Base-by-base conservation (phyloP, 2,888 invertebrate species). In the Rugalucina vietnamica region DNA sequence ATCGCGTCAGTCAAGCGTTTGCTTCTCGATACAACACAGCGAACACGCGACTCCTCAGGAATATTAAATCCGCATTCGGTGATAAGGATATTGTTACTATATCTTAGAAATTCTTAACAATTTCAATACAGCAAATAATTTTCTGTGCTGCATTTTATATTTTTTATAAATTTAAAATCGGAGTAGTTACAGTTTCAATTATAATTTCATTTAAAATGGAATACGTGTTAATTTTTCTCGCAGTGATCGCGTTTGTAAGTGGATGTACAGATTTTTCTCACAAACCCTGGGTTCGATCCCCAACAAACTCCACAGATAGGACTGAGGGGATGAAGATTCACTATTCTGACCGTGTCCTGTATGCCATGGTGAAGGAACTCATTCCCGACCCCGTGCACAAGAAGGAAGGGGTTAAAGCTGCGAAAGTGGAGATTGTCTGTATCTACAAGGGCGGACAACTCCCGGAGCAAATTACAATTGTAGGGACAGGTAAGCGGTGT, bases 1-100 rank as follows among this genome's bases (percentile, higher is more conserved):
- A 65, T 21, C 65, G 65, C 34, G 65, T 65, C 65, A 65, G 65
- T 65, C 65, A 65, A 65, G 65, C 65, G 65, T 5, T 65, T 34
- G 65, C 65, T 34, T 10, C 65, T 60, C 29, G 4, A 29, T 60
- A 29, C 5, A 24, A 54, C 54, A 54, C 29, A 12, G 43, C 18
- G 43, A 18, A 43, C 43, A 43, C 43, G 43, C 43, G 43, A 43
- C 18, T 12, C 43, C n/a, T n/a, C n/a, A n/a, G n/a, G n/a, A n/a
- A n/a, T n/a, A n/a, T n/a, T n/a, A n/a, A n/a, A n/a, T n/a, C n/a
- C n/a, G n/a, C n/a, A n/a, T n/a, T n/a, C n/a, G n/a, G n/a, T n/a
- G n/a, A n/a, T n/a, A n/a, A n/a, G n/a, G n/a, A n/a, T n/a, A n/a
- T n/a, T n/a, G n/a, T n/a, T n/a, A n/a, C n/a, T n/a, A n/a, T n/a